A percentile compares a stretch with the other conserved stretches of the same genome.
Evolutionary conservation across 2,888 invertebrate species (phyloP).

Genomic region (Drosophila lacicola): DNA sequence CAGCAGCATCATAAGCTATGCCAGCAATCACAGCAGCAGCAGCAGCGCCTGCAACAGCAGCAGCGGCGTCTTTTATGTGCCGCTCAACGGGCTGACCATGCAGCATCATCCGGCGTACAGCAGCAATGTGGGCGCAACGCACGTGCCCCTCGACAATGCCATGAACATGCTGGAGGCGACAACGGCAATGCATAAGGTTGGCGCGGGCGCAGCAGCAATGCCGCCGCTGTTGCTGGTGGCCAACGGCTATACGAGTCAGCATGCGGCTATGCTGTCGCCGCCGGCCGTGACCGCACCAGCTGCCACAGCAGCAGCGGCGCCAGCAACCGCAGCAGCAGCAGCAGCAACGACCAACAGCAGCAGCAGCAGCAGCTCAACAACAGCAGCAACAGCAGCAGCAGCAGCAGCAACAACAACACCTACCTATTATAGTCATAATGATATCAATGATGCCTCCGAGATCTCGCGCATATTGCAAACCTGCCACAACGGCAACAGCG

Average conservation of each 20-base stretch:
- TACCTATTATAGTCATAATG: constrained; percentile 77
- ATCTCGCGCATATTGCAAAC: constrained; percentile 85
- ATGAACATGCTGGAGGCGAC: constrained; percentile 39
- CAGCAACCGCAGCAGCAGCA: constrained; percentile 12
- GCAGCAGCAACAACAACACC: constrained; percentile 30
- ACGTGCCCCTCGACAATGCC: constrained; percentile 34
- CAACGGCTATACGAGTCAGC: constrained; percentile 58
- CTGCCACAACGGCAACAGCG: constrained; percentile 84
- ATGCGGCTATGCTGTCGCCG: constrained; percentile 55
- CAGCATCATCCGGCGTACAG: constrained; percentile 66
- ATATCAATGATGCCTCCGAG: constrained; percentile 84
- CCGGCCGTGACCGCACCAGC: constrained; percentile 36
- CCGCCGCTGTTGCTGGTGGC: constrained; percentile 45
- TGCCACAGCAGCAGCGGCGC: constrained; percentile 15
- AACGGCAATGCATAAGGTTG: constrained; percentile 28
- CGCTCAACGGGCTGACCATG: constrained; percentile 58
- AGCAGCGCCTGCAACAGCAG: constrained; percentile 24
- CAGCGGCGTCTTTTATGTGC: constrained; percentile 64
- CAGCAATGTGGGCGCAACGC: constrained; percentile 45
- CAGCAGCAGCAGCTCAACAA: constrained; percentile 6
- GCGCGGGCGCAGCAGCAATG: constrained; percentile 28
- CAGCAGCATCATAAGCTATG: background rate
- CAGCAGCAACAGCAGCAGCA: constrained; percentile 15
- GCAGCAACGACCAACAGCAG: constrained; percentile 13
- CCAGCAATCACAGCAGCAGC: constrained; percentile 12